Conservation (phyloP, 2,113 vertebrate species). For the Aegithalos caudatus region DNA sequence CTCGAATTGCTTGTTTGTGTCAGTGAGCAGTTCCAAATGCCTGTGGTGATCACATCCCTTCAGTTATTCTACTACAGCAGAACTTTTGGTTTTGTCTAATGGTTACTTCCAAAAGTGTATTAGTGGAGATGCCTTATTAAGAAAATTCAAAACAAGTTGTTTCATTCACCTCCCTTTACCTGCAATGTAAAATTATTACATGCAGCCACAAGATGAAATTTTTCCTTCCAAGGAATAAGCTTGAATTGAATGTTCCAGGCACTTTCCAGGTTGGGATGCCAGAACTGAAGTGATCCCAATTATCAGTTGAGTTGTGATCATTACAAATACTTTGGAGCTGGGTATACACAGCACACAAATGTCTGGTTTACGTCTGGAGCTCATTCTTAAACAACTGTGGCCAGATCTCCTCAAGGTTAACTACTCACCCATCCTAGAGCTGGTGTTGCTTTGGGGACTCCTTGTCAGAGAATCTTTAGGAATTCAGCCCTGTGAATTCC, state of each 20-base stretch:
- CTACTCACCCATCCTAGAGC: background rate
- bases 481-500: background rate
- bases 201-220: fast-evolving
- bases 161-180: background rate
- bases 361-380: background rate
- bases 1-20: background rate
- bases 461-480: background rate
- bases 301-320: too few relatives aligned
- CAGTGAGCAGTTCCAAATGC: background rate
- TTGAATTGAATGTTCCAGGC: background rate
- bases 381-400: background rate
- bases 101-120: background rate
- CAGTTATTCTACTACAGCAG: background rate
- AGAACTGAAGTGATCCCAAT: background rate
- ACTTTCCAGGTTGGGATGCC: background rate
- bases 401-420: background rate
- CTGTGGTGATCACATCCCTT: background rate
- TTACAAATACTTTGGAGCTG: too few relatives aligned
- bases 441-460: background rate
- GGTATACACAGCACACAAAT: too few relatives aligned
- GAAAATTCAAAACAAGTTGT: background rate
- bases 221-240: background rate
- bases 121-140: background rate
- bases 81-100: background rate
- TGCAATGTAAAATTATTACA: background rate